Percentiles rank a stretch among this genome's conserved stretches.
phyloP scores from a whole-genome alignment of 2,797 vertebrate species.

The Diceros bicornis region DNA sequence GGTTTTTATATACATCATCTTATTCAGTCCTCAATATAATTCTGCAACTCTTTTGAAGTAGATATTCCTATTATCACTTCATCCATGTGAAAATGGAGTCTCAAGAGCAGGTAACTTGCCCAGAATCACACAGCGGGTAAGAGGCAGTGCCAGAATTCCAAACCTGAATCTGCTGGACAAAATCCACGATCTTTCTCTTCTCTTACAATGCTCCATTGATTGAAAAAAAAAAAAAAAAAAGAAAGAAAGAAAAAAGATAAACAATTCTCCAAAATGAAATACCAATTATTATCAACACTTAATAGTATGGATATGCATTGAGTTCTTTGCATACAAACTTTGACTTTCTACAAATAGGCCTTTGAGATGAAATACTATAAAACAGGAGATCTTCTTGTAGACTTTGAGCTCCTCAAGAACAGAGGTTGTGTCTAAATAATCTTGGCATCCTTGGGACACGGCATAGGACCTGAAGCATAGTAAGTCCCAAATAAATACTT shows the following conservation, averaged over 20 bases:
- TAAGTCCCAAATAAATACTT: background rate
- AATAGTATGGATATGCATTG: background rate
- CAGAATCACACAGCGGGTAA: background rate
- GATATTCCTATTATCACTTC: background rate
- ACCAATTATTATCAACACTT: background rate
- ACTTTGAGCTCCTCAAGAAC: background rate
- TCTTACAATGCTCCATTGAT: background rate
- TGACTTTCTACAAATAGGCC: background rate
- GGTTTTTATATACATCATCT: background rate
- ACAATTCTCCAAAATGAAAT: background rate
- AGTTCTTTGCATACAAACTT: conserved; percentile 21
- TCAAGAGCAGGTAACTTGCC: background rate
- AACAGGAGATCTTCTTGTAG: background rate
- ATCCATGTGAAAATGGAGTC: background rate
- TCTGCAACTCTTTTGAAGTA: background rate
- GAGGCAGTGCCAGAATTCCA: background rate
- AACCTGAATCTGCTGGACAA: background rate
- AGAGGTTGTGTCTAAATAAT: background rate
- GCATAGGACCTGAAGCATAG: background rate
- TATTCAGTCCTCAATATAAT: background rate
- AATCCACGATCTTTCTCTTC: background rate
- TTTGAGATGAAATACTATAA: conserved; percentile 54
- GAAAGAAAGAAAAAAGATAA: background rate
- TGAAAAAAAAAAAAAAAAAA: background rate
- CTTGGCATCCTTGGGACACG: background rate